Percentiles rank a stretch among this genome's conserved stretches.
Conservation (phyloP, 2,113 vertebrate genomes). For the Tachysurus vachellii region DNA sequence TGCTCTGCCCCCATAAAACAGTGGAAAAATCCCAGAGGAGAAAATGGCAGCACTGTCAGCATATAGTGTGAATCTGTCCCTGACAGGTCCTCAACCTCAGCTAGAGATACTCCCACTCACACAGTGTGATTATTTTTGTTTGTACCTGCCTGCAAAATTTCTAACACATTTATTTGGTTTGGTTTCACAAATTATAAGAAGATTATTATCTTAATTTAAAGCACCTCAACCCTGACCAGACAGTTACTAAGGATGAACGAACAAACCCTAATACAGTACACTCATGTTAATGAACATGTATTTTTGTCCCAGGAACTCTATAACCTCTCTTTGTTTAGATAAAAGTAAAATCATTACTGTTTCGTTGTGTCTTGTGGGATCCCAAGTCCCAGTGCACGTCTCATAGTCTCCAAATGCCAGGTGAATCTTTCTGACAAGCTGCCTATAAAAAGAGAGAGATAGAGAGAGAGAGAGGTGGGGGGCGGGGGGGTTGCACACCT, state of each 20-base stretch:
- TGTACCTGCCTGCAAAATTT: not conserved
- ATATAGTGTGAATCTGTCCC: not conserved
- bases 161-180: not conserved
- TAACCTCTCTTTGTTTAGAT: not conserved
- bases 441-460: not conserved
- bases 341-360: not conserved
- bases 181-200: not conserved
- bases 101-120: not conserved
- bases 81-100: conserved; percentile 6
- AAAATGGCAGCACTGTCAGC: not conserved
- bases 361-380: not conserved
- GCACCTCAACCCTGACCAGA: not conserved
- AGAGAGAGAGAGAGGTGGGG: too few species aligned
- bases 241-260: not conserved
- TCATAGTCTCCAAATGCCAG: not conserved
- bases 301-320: not conserved
- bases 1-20: not conserved
- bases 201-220: not conserved
- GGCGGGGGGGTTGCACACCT: not conserved
- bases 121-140: not conserved
- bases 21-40: not conserved
- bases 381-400: not conserved
- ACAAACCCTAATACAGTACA: not conserved
- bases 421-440: not conserved
- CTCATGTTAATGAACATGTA: not conserved